Conservation (phyloP, 2,888 invertebrate species). For the Kryphioiulus occultus region DNA sequence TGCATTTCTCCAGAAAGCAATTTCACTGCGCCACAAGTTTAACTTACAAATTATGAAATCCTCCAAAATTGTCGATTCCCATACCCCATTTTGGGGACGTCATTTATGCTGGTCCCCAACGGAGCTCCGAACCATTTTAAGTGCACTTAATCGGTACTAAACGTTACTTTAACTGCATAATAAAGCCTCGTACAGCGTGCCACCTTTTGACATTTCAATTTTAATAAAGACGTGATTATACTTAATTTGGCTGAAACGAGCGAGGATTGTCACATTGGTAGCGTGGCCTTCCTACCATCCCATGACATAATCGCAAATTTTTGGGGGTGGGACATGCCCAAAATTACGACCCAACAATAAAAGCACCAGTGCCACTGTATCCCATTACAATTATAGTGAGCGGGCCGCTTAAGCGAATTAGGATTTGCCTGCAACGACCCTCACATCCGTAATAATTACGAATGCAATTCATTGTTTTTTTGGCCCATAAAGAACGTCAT, state of each 20-base stretch:
- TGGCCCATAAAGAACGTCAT: not conserved
- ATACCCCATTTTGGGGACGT: not conserved
- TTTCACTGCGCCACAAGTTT: no score
- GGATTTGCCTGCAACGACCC: not conserved
- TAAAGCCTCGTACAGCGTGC: not conserved
- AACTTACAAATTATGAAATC: not conserved
- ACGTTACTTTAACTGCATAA: slow-evolving; percentile 2
- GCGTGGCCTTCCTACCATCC: not conserved
- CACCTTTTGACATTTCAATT: slow-evolving; percentile 30
- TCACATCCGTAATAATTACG: not conserved
- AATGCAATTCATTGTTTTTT: not conserved
- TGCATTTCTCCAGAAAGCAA: no score
- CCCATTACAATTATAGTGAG: not conserved
- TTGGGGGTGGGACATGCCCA: not conserved
- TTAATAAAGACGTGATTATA: slow-evolving; percentile 6
- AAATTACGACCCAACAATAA: not conserved
- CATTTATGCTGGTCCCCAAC: not conserved
- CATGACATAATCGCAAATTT: not conserved
- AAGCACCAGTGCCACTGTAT: not conserved
- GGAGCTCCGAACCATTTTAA: not conserved
- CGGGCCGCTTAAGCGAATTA: not conserved
- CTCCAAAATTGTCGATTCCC: not conserved
- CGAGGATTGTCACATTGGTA: not conserved
- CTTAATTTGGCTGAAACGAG: not conserved
- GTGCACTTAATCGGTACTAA: not conserved